Base-by-base conservation (phyloP, 2,797 vertebrate genomes). In the Acestrorhynchus altus region DNA sequence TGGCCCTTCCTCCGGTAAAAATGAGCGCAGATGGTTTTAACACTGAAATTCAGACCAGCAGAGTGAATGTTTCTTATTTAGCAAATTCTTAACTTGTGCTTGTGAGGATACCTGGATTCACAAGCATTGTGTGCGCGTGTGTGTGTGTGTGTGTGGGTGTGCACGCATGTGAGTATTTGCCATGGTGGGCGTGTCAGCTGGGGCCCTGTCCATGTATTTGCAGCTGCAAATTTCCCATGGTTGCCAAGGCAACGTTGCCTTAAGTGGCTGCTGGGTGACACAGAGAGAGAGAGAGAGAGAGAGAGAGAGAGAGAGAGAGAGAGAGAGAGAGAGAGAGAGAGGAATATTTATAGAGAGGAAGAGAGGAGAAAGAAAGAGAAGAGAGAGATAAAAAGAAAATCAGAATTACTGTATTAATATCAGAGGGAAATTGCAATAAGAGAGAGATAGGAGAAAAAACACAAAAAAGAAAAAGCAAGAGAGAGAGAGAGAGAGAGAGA, bases 181-280 rank as follows among this genome's bases (percentile, higher is more conserved):
- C 4, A 42, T 22, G 59, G 61, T 51, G 70, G 59, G 40, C 35
- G 74, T 76, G 73, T 49, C 51, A 70, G 57, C 66, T 57, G 66
- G 57, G 67, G 64, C 61, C 51, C 60, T 57, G 72, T 75, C 67
- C 70, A 80, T 44, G 76, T 79, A 74, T 72, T 77, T 47, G 52
- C 80, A 65, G 74, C 74, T 65, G 63, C 80, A 65, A 49, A 74
- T 81, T 76, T 83, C 77, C 75, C 66, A 71, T 13, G 59, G 84
- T 88, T 86, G 80, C 83, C 78, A 77, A 20, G 72, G 84, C 80
- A 82, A 88, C 76, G 10, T 70, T 77, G 56, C 68, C 65, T 78
- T 83, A 80, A 81, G 46, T 73, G 76, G 61, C 80, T 79, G 76
- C 60, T 49, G 72, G 54, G 47, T 70, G 65, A 66, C 51, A 73